Evolutionary conservation across 2,113 vertebrate species (phyloP).

Genomic region (Empidonax traillii): DNA sequence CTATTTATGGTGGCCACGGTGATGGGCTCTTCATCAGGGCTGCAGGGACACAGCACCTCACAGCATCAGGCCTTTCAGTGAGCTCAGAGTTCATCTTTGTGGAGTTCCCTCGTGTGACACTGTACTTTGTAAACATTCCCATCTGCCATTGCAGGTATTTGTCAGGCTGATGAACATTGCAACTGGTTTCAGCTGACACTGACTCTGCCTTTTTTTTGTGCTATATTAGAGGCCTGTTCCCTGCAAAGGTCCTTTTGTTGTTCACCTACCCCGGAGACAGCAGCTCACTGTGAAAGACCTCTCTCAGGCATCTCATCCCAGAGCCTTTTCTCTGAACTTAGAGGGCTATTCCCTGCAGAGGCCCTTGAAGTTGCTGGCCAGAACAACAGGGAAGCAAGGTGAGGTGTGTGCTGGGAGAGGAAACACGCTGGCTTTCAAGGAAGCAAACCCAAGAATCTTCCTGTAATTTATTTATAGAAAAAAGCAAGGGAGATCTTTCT

Average conservation of each 20-base stretch:
- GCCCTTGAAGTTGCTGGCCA: background rate
- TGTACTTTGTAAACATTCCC: background rate
- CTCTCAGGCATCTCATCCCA: background rate
- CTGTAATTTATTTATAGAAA: background rate
- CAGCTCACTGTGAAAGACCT: background rate
- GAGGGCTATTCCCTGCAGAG: background rate
- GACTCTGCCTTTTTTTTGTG: background rate
- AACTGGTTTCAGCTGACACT: background rate
- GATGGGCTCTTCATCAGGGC: background rate
- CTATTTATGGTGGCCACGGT: background rate
- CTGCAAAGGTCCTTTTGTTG: background rate
- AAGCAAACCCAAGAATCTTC: background rate
- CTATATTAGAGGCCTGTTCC: background rate
- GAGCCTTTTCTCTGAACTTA: background rate
- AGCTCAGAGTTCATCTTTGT: background rate
- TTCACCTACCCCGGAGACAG: background rate
- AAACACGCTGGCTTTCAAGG: background rate
- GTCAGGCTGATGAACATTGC: background rate
- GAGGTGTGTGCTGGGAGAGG: background rate
- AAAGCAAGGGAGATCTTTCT: background rate
- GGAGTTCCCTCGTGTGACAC: background rate
- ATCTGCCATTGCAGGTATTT: background rate
- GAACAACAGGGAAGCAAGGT: background rate
- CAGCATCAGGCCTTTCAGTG: background rate
- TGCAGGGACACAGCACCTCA: background rate